Base-by-base conservation (phyloP, 2,888 invertebrate species). In the Lordiphosa fenestrarum region DNA sequence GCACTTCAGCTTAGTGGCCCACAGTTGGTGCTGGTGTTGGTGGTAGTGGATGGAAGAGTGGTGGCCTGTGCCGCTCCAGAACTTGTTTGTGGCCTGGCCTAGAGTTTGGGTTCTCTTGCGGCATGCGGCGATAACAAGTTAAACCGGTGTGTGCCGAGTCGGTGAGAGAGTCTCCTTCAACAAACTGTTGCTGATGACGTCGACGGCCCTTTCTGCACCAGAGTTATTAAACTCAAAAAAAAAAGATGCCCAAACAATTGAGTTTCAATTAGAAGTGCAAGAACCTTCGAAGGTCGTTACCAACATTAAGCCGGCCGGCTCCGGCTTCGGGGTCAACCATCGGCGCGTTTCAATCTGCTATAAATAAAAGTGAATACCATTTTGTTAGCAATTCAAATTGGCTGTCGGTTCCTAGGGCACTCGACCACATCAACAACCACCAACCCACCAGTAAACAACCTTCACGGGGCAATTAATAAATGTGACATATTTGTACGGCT, bases 111-210 rank as follows among this genome's bases (percentile, higher is more conserved):
- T 40, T 55, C 53, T 40, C 30, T 54, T 48, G 54, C 47, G 65
- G 77, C 77, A 84, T 81, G 84, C 82, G 81, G 76, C 76, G 83
- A 82, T 84, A 78, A 78, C 77, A 84, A 84, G 77, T 78, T 84
- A 66, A 82, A 78, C 77, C 77, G 77, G 81, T 83, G 77, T 84
- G 77, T 53, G 68, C 57, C 57, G 73, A 66, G 73, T 69, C 57
- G 62, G 57, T 58, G 66, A 54, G 41, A 71, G 56, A 63, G 70
- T 62, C 71, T 76, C 83, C 86, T 85, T 73, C 71, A 68, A 72
- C 85, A 86, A 86, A 83, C 81, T 80, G 85, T 81, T 83, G 77
- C 42, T 61, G 71, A 73, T 72, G 72, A 76, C 76, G 72, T 76
- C 57, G 76, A 53, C 64, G 60, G 54, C 66, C 66, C 72, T 73